Conservation (phyloP, 2,113 vertebrate species). For the Misgurnus anguillicaudatus region DNA sequence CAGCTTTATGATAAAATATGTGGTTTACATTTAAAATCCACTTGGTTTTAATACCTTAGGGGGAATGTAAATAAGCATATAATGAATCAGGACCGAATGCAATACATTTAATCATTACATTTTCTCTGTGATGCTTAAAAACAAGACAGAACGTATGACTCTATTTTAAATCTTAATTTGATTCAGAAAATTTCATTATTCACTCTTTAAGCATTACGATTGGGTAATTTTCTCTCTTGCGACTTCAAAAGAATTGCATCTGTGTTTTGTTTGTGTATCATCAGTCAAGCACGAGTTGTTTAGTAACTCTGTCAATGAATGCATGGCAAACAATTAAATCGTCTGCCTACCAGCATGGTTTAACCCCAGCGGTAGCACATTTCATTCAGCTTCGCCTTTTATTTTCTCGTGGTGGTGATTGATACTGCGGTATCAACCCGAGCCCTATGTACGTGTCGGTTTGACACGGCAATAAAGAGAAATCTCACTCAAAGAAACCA, state of each 20-base stretch:
- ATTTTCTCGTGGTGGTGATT: background rate
- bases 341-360: background rate
- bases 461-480: constrained; percentile 12
- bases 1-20: too few species aligned
- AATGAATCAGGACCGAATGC: too few species aligned
- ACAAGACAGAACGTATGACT: too few species aligned
- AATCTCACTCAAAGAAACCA: constrained; percentile 36
- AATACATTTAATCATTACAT: too few species aligned
- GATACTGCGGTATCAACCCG: background rate
- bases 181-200: too few species aligned
- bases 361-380: background rate
- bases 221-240: background rate
- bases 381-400: background rate
- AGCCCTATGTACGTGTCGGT: background rate
- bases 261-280: background rate
- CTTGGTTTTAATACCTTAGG: too few species aligned
- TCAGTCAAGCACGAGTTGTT: background rate
- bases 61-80: too few species aligned
- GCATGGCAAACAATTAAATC: background rate
- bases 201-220: too few species aligned
- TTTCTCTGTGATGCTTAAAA: too few species aligned
- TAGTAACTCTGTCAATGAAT: background rate
- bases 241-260: background rate
- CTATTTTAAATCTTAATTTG: too few species aligned
- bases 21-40: too few species aligned